Evolutionary conservation across 2,113 vertebrate genomes (phyloP).

Genomic region (Tetrao urogallus): DNA sequence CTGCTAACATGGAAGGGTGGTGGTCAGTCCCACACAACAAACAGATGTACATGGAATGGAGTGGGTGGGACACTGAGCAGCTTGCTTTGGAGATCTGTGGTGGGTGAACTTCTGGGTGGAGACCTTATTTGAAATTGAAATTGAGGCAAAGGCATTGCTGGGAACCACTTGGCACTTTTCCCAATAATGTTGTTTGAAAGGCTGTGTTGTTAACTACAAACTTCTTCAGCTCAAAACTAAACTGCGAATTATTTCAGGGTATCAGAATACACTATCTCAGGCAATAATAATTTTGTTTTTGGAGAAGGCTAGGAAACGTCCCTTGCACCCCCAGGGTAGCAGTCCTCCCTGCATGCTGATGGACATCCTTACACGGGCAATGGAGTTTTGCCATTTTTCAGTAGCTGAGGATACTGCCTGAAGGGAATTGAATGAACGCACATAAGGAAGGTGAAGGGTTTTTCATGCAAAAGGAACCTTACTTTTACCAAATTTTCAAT

Average conservation of each 20-base stretch:
- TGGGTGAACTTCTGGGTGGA: neutral
- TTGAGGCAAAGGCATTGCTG: neutral
- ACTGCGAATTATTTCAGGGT: neutral
- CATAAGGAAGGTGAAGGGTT: neutral
- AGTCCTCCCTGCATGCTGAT: neutral
- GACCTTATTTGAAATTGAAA: neutral
- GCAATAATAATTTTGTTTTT: neutral
- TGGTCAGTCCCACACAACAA: neutral
- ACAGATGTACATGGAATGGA: neutral
- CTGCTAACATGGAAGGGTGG: neutral
- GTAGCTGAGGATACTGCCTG: neutral
- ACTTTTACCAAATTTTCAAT: constrained; percentile 4
- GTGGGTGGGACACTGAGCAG: neutral
- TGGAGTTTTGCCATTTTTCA: neutral
- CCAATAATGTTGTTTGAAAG: neutral
- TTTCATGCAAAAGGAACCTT: neutral
- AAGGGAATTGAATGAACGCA: neutral
- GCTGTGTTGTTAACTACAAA: neutral
- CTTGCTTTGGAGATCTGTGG: neutral
- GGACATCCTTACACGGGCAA: neutral
- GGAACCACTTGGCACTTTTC: neutral
- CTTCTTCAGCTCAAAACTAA: neutral
- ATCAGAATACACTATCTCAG: neutral
- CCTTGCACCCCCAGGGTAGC: neutral
- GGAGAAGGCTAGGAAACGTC: neutral